These are phyloP conservation scores for Sinocyclocheilus grahami DNA, from an alignment of 2,113 vertebrate species.

Conservation along the genomic window DNA sequence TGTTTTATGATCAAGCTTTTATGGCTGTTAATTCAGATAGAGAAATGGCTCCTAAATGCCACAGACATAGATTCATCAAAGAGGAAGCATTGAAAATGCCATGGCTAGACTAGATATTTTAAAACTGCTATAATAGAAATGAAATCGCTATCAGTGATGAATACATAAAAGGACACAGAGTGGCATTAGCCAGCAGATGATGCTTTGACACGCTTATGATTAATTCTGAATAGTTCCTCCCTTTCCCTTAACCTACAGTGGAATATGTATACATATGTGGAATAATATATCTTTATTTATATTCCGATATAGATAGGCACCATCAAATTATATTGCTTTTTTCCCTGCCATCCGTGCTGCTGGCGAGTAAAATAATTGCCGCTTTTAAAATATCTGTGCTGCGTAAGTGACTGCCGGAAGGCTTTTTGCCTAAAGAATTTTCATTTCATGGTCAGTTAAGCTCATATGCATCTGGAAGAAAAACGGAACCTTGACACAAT, in stretches of 20 bases:
- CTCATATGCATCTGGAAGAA: slow-evolving; percentile 91
- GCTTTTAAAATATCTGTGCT: slow-evolving; percentile 78
- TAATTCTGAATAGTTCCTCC: neutral
- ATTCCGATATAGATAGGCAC: slow-evolving; percentile 66
- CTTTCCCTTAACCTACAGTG: slow-evolving; percentile 45
- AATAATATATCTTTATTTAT: slow-evolving; percentile 75
- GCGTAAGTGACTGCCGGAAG: slow-evolving; percentile 81
- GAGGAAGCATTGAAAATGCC: slow-evolving; percentile 75
- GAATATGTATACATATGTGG: slow-evolving; percentile 43
- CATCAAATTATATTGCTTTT: slow-evolving; percentile 69
- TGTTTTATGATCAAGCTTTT: slow-evolving; percentile 68
- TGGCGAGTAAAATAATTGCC: slow-evolving; percentile 78
- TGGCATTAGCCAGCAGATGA: slow-evolving; percentile 60
- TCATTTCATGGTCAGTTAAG: slow-evolving; percentile 99
- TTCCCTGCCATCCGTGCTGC: slow-evolving; percentile 61
- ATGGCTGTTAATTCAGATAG: slow-evolving; percentile 69
- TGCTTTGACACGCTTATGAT: slow-evolving; percentile 29
- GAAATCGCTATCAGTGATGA: slow-evolving; percentile 68
- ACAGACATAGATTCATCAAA: slow-evolving; percentile 70
- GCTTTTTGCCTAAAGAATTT: slow-evolving; percentile 97
- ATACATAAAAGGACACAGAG: slow-evolving; percentile 65
- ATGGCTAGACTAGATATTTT: slow-evolving; percentile 72
- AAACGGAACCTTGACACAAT: slow-evolving; percentile 95
- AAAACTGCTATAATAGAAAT: slow-evolving; percentile 69
- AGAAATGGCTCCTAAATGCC: slow-evolving; percentile 72